These are phyloP conservation scores for Andrena trimmerana DNA, from an alignment of 2,888 invertebrate genomes.

Conservation along the genomic window DNA sequence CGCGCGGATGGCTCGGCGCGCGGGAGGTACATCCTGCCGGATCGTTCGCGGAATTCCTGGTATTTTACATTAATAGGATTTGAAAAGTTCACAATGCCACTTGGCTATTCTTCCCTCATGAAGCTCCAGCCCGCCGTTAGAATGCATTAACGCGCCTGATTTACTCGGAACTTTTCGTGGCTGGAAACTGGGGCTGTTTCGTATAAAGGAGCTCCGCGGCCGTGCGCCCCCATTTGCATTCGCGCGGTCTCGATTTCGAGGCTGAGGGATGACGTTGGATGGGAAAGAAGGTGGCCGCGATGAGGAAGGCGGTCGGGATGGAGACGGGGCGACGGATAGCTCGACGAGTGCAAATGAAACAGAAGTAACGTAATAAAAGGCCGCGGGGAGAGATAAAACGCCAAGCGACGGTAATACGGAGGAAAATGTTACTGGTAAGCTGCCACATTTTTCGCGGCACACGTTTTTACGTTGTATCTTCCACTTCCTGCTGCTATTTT, in stretches of 20 bases:
- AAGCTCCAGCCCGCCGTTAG: constrained; percentile 43
- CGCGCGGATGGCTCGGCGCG: constrained; percentile 17
- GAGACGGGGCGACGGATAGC: constrained; percentile 25
- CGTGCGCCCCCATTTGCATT: background rate
- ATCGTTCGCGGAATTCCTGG: constrained; percentile 62
- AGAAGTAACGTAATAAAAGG: constrained; percentile 35
- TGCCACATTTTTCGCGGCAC: constrained; percentile 31
- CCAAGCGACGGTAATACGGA: constrained; percentile 25
- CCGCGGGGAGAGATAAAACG: constrained; percentile 23
- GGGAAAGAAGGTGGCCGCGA: background rate
- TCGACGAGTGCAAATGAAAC: constrained; percentile 10
- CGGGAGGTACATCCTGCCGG: constrained; percentile 45
- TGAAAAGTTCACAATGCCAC: constrained; percentile 63
- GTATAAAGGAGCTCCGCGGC: background rate
- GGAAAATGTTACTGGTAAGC: constrained; percentile 33
- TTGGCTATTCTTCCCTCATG: constrained; percentile 61
- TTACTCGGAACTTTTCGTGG: constrained; percentile 46
- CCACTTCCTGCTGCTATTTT: constrained; percentile 13
- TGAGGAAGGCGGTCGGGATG: constrained; percentile 7
- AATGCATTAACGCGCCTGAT: constrained; percentile 65
- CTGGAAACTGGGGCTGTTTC: constrained; percentile 1
- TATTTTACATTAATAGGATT: constrained; percentile 70
- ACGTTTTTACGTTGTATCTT: constrained; percentile 24
- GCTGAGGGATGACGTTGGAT: constrained; percentile 5
- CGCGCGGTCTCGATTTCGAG: background rate